These are phyloP conservation scores for Sparidentex hasta DNA, from an alignment of 2,797 vertebrate genomes.

Conservation along the genomic window DNA sequence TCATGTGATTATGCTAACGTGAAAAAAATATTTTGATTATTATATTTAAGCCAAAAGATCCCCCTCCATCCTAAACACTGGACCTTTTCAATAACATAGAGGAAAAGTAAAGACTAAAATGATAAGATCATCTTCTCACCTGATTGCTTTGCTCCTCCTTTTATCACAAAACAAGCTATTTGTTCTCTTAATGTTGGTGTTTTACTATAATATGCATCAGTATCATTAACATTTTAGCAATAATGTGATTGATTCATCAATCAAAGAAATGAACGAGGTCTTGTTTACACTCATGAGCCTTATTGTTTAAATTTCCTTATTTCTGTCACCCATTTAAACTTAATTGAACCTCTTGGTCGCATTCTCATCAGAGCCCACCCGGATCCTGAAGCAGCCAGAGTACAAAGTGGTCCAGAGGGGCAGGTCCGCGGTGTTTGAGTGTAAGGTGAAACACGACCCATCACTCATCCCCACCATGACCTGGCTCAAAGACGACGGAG, in stretches of 20 bases:
- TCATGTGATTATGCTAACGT: no score
- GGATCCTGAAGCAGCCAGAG: slow-evolving; percentile 93
- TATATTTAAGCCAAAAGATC: no score
- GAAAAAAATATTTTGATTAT: no score
- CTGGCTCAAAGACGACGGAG: slow-evolving; percentile 92
- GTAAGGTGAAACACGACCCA: slow-evolving; percentile 93
- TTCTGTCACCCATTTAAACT: neutral
- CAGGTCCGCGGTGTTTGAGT: slow-evolving; percentile 91
- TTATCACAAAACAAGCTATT: neutral
- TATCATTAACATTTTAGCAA: neutral
- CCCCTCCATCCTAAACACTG: no score
- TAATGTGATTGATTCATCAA: neutral
- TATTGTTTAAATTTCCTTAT: neutral
- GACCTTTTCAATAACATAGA: no score
- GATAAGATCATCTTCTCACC: neutral
- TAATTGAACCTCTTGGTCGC: neutral
- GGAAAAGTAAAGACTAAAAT: no score
- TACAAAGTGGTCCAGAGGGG: slow-evolving; percentile 91
- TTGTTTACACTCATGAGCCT: no score
- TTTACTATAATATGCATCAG: no score
- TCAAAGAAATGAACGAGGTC: no score
- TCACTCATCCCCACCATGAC: slow-evolving; percentile 87
- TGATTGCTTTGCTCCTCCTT: neutral
- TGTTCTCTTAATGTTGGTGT: neutral
- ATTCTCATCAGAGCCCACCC: slow-evolving; percentile 91